Evolutionary conservation across 2,113 vertebrate genomes (phyloP).

Genomic region (Pongo pygmaeus): DNA sequence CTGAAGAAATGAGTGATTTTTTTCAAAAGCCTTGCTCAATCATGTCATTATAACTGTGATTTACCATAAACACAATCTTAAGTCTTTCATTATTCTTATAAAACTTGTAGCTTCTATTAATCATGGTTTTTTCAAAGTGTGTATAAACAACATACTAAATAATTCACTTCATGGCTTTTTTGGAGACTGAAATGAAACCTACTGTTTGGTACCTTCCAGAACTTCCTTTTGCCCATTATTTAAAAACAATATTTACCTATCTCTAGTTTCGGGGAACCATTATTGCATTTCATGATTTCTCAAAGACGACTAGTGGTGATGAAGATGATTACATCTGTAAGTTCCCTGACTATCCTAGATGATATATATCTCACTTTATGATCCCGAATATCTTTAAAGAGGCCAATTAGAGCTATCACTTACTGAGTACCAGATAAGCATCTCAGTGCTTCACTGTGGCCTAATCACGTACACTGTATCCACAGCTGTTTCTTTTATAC

Average conservation of each 20-base stretch:
- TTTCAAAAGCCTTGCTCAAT: background rate
- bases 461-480: background rate
- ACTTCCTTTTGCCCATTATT: background rate
- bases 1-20: background rate
- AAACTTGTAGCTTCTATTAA: background rate
- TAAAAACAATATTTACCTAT: background rate
- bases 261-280: background rate
- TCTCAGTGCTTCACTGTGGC: background rate
- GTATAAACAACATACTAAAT: conserved; percentile 11
- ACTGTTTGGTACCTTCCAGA: background rate
- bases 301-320: background rate
- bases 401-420: background rate
- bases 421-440: background rate
- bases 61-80: background rate
- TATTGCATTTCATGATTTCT: background rate
- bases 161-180: background rate
- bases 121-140: background rate
- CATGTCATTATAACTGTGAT: background rate
- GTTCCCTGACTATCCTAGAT: background rate
- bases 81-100: conserved; percentile 1
- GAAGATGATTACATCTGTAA: background rate
- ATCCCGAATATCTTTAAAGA: background rate
- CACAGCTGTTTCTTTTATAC: background rate
- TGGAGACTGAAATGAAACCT: background rate
- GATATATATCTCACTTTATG: background rate